Evolutionary conservation across 2,888 invertebrate genomes (phyloP).

Genomic region (Eupithecia dodoneata): DNA sequence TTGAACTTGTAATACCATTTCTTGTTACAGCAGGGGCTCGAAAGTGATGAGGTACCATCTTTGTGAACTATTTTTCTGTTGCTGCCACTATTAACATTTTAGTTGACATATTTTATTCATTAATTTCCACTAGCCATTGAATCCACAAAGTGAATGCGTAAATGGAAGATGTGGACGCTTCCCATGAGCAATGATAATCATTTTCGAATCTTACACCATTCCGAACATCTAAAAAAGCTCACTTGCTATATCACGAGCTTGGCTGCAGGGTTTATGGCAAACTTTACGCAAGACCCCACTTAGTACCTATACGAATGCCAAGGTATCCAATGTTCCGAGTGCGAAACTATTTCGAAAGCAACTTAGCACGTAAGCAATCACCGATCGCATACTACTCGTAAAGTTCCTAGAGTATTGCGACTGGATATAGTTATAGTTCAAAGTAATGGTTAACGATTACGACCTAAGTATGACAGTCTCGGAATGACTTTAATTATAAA

Average conservation of each 20-base stretch:
- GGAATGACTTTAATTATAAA: constrained; percentile 27
- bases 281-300: constrained; percentile 40
- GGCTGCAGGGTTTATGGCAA: constrained; percentile 50
- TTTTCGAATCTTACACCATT: constrained; percentile 69
- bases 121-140: constrained; percentile 80
- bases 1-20: constrained; percentile 84
- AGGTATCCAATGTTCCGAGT: constrained; percentile 28
- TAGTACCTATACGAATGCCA: constrained; percentile 36
- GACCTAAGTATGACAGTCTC: constrained; percentile 24
- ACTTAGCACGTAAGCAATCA: constrained; percentile 26
- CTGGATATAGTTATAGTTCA: constrained; percentile 31
- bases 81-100: constrained; percentile 83
- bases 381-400: constrained; percentile 19
- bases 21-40: constrained; percentile 95
- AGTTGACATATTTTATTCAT: constrained; percentile 79
- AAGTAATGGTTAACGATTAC: constrained; percentile 21
- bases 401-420: constrained; percentile 25
- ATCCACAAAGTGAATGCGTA: constrained; percentile 78
- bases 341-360: constrained; percentile 28
- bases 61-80: constrained; percentile 84
- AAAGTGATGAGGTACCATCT: constrained; percentile 93
- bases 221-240: constrained; percentile 64
- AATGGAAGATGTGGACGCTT: constrained; percentile 83
- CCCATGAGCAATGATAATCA: constrained; percentile 75
- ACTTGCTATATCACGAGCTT: constrained; percentile 75